phyloP scores from a whole-genome alignment of 2,888 invertebrate species.

The Macaria liturata region DNA sequence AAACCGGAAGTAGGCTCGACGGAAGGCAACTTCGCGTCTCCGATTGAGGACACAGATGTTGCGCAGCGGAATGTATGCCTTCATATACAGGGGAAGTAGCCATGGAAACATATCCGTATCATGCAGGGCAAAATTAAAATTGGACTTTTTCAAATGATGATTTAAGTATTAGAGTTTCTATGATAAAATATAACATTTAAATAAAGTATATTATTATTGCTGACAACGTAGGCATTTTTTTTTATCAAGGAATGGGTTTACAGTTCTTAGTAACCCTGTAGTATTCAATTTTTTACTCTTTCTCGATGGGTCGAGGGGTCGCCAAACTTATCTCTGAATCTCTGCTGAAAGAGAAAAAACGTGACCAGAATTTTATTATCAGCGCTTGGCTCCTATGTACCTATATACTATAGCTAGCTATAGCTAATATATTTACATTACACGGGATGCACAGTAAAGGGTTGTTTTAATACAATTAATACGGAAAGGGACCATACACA shows the following conservation, averaged over 20 bases:
- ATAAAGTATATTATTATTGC: too few species aligned
- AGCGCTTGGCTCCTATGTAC: neutral
- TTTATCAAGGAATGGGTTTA: too few species aligned
- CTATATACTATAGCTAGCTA: too few species aligned
- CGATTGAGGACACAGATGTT: slow-evolving; percentile 43
- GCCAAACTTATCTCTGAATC: slow-evolving; percentile 4
- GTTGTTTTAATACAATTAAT: too few species aligned
- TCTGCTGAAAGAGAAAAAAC: neutral
- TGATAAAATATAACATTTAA: too few species aligned
- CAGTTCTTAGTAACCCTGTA: too few species aligned
- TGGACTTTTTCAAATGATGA: neutral
- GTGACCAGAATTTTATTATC: neutral
- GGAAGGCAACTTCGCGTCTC: slow-evolving; percentile 42
- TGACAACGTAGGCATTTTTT: too few species aligned
- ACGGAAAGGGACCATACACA: too few species aligned
- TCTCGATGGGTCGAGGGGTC: slow-evolving; percentile 1
- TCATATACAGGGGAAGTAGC: slow-evolving; percentile 24
- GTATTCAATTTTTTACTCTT: too few species aligned
- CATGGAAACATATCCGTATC: neutral
- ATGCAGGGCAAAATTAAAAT: neutral
- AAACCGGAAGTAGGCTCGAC: slow-evolving; percentile 45
- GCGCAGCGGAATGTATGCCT: slow-evolving; percentile 12
- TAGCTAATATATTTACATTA: too few species aligned
- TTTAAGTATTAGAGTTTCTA: too few species aligned
- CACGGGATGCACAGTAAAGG: too few species aligned